These are phyloP conservation scores for Mechanitis messenoides DNA, from an alignment of 2,888 invertebrate species.

Conservation along the genomic window DNA sequence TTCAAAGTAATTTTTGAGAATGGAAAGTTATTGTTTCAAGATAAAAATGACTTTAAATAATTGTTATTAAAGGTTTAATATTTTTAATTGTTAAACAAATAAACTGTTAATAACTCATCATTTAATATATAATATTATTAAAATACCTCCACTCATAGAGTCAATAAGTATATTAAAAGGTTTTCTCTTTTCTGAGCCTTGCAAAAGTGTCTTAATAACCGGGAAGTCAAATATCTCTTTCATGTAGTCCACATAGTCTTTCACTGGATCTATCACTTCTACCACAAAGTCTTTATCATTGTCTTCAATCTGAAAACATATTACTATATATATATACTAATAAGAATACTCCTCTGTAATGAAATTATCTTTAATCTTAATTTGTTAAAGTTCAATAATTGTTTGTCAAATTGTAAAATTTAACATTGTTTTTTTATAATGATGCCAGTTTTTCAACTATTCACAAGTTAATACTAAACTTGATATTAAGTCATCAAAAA, in stretches of 20 bases:
- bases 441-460: too few species aligned
- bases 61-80: background rate
- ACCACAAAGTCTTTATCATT: conserved; percentile 82
- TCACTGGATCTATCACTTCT: conserved; percentile 93
- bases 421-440: too few species aligned
- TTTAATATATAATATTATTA: background rate
- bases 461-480: too few species aligned
- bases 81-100: too few species aligned
- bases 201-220: conserved; percentile 83
- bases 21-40: too few species aligned
- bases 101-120: background rate
- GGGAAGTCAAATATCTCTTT: conserved; percentile 97
- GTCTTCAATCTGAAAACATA: conserved; percentile 78
- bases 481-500: background rate
- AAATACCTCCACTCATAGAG: conserved; percentile 93
- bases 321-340: background rate
- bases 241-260: conserved; percentile 93
- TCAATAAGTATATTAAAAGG: conserved; percentile 93
- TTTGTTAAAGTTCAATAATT: too few species aligned
- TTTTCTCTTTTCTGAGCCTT: conserved; percentile 79
- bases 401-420: too few species aligned
- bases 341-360: background rate
- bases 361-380: background rate
- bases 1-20: too few species aligned
- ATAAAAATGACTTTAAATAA: too few species aligned